phyloP scores from a whole-genome alignment of 2,888 invertebrate genomes.

The Microctonus brassicae region DNA sequence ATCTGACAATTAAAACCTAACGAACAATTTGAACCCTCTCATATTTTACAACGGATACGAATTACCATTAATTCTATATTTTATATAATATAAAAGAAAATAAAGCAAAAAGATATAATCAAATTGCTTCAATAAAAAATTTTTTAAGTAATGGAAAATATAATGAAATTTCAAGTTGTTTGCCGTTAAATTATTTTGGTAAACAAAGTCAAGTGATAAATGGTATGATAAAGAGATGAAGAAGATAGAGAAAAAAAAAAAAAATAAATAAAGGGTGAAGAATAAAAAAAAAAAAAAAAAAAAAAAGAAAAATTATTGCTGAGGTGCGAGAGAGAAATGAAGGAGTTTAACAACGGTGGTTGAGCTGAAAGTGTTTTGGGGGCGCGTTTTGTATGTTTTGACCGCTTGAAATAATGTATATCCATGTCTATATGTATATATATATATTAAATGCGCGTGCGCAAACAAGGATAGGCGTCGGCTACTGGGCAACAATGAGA shows the following conservation, averaged over 20 bases:
- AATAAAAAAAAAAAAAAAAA: constrained; percentile 3
- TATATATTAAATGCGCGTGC: constrained; percentile 48
- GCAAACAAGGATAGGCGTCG: constrained; percentile 59
- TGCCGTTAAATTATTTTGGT: constrained; percentile 30
- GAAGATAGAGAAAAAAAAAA: constrained; percentile 1
- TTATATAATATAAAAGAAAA: neutral
- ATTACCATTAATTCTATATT: neutral
- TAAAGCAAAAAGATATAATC: neutral
- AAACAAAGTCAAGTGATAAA: constrained; percentile 12
- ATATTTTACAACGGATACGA: constrained; percentile 6
- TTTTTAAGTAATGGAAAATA: constrained; percentile 1
- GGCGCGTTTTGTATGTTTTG: constrained; percentile 25
- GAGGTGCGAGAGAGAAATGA: neutral
- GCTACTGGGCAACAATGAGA: constrained; percentile 47
- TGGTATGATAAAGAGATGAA: constrained; percentile 9
- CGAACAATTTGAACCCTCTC: constrained; percentile 21
- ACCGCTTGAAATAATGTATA: constrained; percentile 40
- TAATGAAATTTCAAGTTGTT: constrained; percentile 1
- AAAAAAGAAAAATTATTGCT: constrained; percentile 14
- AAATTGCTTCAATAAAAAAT: neutral
- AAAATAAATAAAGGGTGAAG: neutral
- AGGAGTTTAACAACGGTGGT: neutral
- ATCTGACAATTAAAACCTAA: constrained; percentile 38
- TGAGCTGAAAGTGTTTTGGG: neutral
- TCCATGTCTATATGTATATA: constrained; percentile 21